These are phyloP conservation scores for Anabas testudineus DNA, from an alignment of 2,797 vertebrate genomes.

Conservation along the genomic window DNA sequence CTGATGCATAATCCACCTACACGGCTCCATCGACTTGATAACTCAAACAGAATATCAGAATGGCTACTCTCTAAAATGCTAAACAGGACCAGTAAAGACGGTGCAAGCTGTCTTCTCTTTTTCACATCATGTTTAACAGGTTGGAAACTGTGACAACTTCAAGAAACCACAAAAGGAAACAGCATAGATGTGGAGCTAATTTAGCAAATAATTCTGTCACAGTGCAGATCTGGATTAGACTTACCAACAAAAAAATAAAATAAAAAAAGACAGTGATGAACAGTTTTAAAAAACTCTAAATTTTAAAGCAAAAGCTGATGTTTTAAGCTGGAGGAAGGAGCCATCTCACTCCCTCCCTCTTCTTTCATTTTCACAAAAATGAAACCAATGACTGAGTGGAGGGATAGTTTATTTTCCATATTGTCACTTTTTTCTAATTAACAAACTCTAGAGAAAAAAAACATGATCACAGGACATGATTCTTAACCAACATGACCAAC, in stretches of 20 bases:
- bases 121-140: not conserved
- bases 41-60: constrained; percentile 29
- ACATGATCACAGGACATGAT: not conserved
- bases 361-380: not conserved
- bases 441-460: not conserved
- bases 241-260: not conserved
- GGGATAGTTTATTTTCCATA: not conserved
- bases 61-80: not conserved
- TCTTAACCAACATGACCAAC: not conserved
- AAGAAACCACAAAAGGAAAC: not conserved
- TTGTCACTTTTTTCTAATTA: not conserved
- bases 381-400: not conserved
- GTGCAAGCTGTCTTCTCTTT: not conserved
- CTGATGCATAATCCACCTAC: constrained; percentile 40
- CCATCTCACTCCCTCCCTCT: not conserved
- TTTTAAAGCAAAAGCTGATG: not conserved
- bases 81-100: not conserved
- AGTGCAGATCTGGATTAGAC: not conserved
- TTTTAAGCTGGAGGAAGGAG: not conserved
- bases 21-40: constrained; percentile 36
- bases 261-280: not conserved
- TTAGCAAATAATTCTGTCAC: not conserved
- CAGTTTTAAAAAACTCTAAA: not conserved
- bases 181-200: not conserved
- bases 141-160: not conserved